Conservation (phyloP, 2,113 vertebrate genomes). For the Choloepus hoffmanni region DNA sequence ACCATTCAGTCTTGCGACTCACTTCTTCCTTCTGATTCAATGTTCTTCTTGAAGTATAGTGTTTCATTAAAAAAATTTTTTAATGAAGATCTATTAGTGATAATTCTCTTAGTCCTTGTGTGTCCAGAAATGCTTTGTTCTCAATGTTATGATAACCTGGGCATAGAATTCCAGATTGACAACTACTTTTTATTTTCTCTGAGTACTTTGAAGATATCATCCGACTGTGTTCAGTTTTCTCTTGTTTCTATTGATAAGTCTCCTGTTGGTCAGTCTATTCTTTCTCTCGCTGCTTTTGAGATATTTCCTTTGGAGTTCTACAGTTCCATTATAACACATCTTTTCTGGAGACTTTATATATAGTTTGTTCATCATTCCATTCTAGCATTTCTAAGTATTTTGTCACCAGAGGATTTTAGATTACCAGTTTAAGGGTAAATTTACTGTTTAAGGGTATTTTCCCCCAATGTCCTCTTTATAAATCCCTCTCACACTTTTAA, state of each 20-base stretch:
- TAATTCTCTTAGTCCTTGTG: neutral
- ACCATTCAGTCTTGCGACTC: neutral
- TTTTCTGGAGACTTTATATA: neutral
- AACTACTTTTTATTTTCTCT: neutral
- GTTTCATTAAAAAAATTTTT: neutral
- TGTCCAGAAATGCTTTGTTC: neutral
- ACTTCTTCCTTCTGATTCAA: neutral
- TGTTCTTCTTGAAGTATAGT: neutral
- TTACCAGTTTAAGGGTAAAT: neutral
- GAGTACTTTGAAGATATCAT: neutral
- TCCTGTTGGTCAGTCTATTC: neutral
- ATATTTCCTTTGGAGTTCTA: neutral
- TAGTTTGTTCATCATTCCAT: neutral
- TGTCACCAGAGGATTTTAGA: neutral
- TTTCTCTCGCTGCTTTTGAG: neutral
- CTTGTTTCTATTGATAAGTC: conserved; percentile 15
- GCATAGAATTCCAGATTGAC: conserved; percentile 20
- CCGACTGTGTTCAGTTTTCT: neutral
- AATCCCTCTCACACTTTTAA: neutral
- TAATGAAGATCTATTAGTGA: neutral
- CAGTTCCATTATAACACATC: neutral
- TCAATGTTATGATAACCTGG: neutral
- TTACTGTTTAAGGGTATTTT: neutral
- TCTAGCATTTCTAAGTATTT: conserved; percentile 33
- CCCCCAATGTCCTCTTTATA: neutral